These are phyloP conservation scores for Cheilosia grossa DNA, from an alignment of 2,888 invertebrate species.

Conservation along the genomic window DNA sequence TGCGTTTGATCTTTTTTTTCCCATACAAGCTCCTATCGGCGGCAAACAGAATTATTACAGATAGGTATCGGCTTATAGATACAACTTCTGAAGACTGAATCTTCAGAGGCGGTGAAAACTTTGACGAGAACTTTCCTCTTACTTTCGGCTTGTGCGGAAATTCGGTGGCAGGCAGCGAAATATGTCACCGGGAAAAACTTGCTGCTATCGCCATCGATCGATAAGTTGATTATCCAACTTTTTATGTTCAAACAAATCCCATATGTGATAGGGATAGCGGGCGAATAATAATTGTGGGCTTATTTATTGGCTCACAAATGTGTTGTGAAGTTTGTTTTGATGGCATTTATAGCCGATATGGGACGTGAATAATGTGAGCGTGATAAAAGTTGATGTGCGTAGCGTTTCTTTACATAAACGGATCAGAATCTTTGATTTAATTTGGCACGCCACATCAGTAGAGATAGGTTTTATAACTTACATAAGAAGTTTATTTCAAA, in stretches of 20 bases:
- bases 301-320: constrained; percentile 56
- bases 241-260: constrained; percentile 47
- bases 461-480: neutral
- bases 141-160: constrained; percentile 1
- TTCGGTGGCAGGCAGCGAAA: constrained; percentile 16
- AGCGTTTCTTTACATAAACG: neutral
- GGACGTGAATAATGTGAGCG: constrained; percentile 49
- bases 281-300: constrained; percentile 48
- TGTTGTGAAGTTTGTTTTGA: constrained; percentile 61
- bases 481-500: too few species aligned
- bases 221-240: constrained; percentile 68
- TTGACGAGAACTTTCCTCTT: constrained; percentile 23
- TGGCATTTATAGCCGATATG: constrained; percentile 47
- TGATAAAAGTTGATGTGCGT: constrained; percentile 30
- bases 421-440: too few species aligned
- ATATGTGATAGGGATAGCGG: constrained; percentile 46
- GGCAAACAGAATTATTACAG: constrained; percentile 12
- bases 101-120: constrained; percentile 19
- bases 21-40: neutral
- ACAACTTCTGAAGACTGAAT: constrained; percentile 7
- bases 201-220: constrained; percentile 24
- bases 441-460: neutral
- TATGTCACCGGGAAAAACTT: constrained; percentile 36
- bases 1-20: constrained; percentile 17
- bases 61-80: constrained; percentile 24